Evolutionary conservation across 2,113 vertebrate species (phyloP).

Genomic region (Aix galericulata): DNA sequence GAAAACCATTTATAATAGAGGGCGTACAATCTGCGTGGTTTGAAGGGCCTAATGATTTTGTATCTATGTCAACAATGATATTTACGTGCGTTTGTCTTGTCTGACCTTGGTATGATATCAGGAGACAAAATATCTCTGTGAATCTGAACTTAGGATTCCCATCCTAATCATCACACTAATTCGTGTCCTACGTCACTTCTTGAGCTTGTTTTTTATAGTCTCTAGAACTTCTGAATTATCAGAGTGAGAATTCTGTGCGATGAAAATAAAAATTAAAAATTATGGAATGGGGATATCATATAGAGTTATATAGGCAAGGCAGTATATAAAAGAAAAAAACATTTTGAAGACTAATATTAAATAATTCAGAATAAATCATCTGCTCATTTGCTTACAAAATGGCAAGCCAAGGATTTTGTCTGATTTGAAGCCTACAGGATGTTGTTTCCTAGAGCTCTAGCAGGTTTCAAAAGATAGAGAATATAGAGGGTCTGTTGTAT

Average conservation of each 20-base stretch:
- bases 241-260: background rate
- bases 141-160: background rate
- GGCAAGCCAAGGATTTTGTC: background rate
- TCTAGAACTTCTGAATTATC: background rate
- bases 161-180: background rate
- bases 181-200: background rate
- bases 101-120: background rate
- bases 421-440: background rate
- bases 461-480: background rate
- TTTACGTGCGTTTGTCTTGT: background rate
- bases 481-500: background rate
- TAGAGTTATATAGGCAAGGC: background rate
- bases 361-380: background rate
- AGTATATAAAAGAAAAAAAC: background rate
- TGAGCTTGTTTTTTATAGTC: background rate
- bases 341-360: background rate
- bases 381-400: background rate
- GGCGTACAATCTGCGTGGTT: background rate
- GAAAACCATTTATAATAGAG: too few species aligned
- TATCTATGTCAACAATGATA: background rate
- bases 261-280: background rate
- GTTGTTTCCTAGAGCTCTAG: background rate
- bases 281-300: background rate
- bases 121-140: background rate
- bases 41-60: background rate